These are phyloP conservation scores for Steromphala cineraria DNA, from an alignment of 2,888 invertebrate species.

Conservation along the genomic window DNA sequence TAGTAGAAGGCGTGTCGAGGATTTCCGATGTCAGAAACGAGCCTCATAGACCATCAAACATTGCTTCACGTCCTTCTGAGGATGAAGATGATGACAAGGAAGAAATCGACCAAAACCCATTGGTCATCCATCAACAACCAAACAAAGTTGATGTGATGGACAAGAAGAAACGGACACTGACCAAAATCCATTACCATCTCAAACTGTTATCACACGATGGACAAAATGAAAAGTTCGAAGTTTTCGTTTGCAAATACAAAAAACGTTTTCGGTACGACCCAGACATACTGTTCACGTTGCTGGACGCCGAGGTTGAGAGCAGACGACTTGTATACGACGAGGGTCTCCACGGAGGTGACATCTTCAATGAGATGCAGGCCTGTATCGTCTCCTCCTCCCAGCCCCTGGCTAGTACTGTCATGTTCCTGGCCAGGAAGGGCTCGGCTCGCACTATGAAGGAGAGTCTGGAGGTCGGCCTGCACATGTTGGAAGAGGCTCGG, in stretches of 20 bases:
- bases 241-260: not conserved
- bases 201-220: slow-evolving; percentile 1
- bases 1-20: too few relatives aligned
- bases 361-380: not conserved
- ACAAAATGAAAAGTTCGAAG: not conserved
- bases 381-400: not conserved
- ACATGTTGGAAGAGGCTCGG: not conserved
- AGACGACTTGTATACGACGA: not conserved
- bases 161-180: not conserved
- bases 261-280: not conserved
- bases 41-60: too few relatives aligned
- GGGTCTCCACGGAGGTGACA: not conserved
- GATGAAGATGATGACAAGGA: not conserved
- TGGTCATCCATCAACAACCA: not conserved
- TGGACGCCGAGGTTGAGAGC: slow-evolving; percentile 14
- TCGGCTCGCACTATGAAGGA: slow-evolving; percentile 9
- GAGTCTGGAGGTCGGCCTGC: not conserved
- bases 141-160: not conserved
- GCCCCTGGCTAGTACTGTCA: not conserved
- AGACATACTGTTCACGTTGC: not conserved
- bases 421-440: slow-evolving; percentile 7
- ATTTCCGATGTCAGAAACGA: too few relatives aligned
- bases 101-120: not conserved
- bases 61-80: not conserved
- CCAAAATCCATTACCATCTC: not conserved